These are phyloP conservation scores for Myrmecophaga tridactyla DNA, from an alignment of 2,113 vertebrate species.

Conservation along the genomic window DNA sequence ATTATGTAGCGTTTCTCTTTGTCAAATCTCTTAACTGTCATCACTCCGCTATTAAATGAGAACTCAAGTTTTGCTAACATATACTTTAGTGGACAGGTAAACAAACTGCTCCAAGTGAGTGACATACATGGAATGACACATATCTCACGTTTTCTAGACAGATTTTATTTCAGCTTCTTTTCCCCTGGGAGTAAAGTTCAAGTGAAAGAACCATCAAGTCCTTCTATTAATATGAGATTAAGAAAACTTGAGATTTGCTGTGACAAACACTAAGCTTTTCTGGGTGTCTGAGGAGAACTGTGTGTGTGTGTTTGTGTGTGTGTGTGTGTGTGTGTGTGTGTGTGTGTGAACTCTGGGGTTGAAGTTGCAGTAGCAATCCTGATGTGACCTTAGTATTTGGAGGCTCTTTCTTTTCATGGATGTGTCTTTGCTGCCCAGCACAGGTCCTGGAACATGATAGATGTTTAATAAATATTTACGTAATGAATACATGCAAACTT, in stretches of 20 bases:
- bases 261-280: neutral
- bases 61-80: slow-evolving; percentile 10
- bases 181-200: neutral
- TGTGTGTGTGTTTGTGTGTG: no score
- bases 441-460: neutral
- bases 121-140: neutral
- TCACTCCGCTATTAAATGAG: neutral
- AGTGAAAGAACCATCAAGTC: neutral
- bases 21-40: neutral
- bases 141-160: neutral
- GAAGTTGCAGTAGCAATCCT: neutral
- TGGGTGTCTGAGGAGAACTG: neutral
- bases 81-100: slow-evolving; percentile 10
- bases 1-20: slow-evolving; percentile 63
- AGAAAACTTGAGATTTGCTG: neutral
- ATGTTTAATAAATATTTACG: neutral
- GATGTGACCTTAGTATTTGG: neutral
- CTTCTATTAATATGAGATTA: neutral
- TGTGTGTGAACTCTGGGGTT: neutral
- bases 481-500: neutral
- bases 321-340: neutral
- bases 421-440: neutral
- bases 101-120: neutral
- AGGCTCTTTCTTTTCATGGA: neutral
- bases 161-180: neutral